Evolutionary conservation across 2,113 vertebrate genomes (phyloP).

Genomic region (Grammomys dolichurus): DNA sequence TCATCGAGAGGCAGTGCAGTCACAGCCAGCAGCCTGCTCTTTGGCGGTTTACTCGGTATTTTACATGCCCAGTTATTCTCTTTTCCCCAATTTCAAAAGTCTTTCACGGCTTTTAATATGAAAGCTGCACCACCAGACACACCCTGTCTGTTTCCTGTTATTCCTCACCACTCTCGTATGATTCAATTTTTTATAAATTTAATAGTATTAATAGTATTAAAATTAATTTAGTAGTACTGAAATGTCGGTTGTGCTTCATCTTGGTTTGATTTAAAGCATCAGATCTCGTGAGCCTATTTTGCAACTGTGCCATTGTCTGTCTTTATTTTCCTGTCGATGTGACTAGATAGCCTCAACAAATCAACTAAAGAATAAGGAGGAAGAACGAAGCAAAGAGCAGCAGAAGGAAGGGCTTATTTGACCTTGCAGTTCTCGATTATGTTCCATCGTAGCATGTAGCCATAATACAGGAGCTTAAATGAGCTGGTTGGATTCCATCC

Average conservation of each 20-base stretch:
- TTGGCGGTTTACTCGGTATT: slow-evolving; percentile 30
- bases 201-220: not conserved
- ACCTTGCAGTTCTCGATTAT: no score
- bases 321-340: not conserved
- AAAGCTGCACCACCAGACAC: not conserved
- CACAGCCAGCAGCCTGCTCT: slow-evolving; percentile 4
- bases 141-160: slow-evolving; percentile 34
- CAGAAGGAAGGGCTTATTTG: not conserved
- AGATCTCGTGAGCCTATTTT: slow-evolving; percentile 4
- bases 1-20: slow-evolving; percentile 43
- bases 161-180: slow-evolving; percentile 21
- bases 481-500: no score
- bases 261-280: slow-evolving; percentile 31
- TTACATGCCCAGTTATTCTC: slow-evolving; percentile 19
- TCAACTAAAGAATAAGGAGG: not conserved
- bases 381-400: not conserved
- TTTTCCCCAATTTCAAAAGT: slow-evolving; percentile 51
- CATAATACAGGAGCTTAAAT: not conserved
- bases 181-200: slow-evolving; percentile 37
- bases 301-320: not conserved
- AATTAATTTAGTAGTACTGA: no score
- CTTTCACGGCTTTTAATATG: not conserved
- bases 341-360: not conserved
- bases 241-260: not conserved
- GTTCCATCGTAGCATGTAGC: no score